phyloP scores from a whole-genome alignment of 1,140 invertebrate genomes.

The Leucophenga varia region DNA sequence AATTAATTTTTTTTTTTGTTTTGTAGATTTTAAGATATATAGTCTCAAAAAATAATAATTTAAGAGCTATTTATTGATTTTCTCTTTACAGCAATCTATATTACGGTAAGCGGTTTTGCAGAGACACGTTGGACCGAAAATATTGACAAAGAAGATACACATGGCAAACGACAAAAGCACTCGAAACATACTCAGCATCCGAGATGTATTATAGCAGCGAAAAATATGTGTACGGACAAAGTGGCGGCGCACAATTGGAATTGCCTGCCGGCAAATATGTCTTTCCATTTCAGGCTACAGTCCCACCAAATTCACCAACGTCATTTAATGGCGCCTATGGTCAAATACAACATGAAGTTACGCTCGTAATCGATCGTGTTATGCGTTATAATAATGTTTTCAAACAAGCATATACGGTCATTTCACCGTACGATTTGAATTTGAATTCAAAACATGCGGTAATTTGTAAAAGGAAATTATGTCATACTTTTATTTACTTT shows the following conservation, averaged over 20 bases:
- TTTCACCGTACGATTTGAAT: slow-evolving; percentile 73
- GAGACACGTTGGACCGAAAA: slow-evolving; percentile 63
- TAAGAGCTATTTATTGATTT: background rate
- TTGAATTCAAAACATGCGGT: slow-evolving; percentile 49
- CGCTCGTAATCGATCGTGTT: slow-evolving; percentile 68
- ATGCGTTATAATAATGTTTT: slow-evolving; percentile 75
- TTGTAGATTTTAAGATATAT: background rate
- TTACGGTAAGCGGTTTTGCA: slow-evolving; percentile 63
- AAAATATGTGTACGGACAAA: slow-evolving; percentile 41
- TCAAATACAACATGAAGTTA: slow-evolving; percentile 69
- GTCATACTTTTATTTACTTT: background rate
- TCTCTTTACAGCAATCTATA: slow-evolving; percentile 57
- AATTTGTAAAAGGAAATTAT: slow-evolving; percentile 1
- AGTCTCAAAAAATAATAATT: background rate
- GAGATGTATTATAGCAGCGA: slow-evolving; percentile 45
- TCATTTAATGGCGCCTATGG: slow-evolving; percentile 74
- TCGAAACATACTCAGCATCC: slow-evolving; percentile 34
- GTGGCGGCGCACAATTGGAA: slow-evolving; percentile 59
- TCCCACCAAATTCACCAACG: slow-evolving; percentile 64
- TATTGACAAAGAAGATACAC: slow-evolving; percentile 59
- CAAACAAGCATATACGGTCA: slow-evolving; percentile 71
- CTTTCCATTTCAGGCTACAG: slow-evolving; percentile 62
- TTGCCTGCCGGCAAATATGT: slow-evolving; percentile 61
- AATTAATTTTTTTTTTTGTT: background rate
- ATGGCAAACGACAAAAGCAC: slow-evolving; percentile 43